Percentiles rank a stretch among this genome's conserved stretches.
phyloP scores from a whole-genome alignment of 2,888 invertebrate genomes.

The Halocaridina rubra region DNA sequence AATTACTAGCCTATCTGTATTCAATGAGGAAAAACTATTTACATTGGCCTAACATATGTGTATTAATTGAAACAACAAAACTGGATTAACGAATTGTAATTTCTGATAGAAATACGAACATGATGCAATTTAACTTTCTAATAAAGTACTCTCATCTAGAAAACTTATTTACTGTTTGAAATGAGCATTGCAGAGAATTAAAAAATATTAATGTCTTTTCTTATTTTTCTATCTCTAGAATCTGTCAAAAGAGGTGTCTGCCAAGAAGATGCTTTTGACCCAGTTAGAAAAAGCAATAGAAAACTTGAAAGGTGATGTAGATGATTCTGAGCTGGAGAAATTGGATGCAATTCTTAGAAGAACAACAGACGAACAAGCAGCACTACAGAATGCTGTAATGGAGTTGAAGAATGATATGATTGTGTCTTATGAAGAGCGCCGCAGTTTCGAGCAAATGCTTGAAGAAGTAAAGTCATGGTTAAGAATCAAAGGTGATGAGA shows the following conservation, averaged over 20 bases:
- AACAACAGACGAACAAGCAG: constrained; percentile 80
- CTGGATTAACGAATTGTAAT: no score
- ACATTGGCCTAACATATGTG: no score
- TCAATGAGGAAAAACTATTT: no score
- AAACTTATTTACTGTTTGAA: no score
- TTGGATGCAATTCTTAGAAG: constrained; percentile 80
- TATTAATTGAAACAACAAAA: no score
- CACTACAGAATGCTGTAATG: constrained; percentile 78
- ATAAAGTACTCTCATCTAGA: no score
- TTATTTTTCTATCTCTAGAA: constrained; percentile 68
- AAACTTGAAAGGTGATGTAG: constrained; percentile 86
- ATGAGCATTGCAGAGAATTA: no score
- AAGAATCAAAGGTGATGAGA: constrained; percentile 79
- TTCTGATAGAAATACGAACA: no score
- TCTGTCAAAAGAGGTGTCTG: constrained; percentile 84
- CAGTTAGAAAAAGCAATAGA: constrained; percentile 83
- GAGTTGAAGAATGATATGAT: constrained; percentile 80
- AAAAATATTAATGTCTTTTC: neutral
- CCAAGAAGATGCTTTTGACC: constrained; percentile 78
- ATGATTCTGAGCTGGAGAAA: constrained; percentile 84
- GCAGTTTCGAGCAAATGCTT: constrained; percentile 82
- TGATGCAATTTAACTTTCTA: no score
- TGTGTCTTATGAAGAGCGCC: constrained; percentile 76
- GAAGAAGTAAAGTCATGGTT: constrained; percentile 86
- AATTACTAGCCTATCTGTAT: no score